A percentile compares a stretch with the other conserved stretches of the same genome.
These are phyloP conservation scores for Prietella phreatophila DNA, from an alignment of 2,113 vertebrate genomes.

Conservation along the genomic window DNA sequence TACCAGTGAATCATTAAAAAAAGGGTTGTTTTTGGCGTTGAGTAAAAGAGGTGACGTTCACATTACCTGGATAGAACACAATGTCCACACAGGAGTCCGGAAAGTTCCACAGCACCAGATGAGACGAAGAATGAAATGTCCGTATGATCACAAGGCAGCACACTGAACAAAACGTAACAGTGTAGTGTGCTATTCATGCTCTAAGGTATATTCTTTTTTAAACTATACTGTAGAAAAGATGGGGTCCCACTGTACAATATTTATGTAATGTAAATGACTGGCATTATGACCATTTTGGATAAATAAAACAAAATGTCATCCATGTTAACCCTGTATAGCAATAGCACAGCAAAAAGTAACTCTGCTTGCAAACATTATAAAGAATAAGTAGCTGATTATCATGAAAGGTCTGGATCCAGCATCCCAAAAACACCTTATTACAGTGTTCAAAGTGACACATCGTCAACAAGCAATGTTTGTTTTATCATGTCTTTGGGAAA, in stretches of 20 bases:
- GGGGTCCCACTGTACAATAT: conserved; percentile 36
- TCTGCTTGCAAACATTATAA: conserved; percentile 8
- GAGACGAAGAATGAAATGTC: conserved; percentile 31
- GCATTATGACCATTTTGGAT: conserved; percentile 13
- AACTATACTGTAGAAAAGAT: conserved; percentile 32
- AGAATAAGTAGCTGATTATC: conserved; percentile 3
- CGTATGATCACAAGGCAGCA: conserved; percentile 29
- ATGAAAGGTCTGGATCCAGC: background rate
- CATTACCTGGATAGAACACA: conserved; percentile 38
- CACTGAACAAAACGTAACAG: conserved; percentile 31
- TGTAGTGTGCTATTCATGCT: conserved; percentile 36
- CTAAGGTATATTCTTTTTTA: conserved; percentile 27
- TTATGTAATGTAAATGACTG: conserved; percentile 30
- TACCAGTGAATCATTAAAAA: conserved; percentile 10
- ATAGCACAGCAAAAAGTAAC: conserved; percentile 26
- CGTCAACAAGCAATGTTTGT: background rate
- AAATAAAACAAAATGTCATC: conserved; percentile 32
- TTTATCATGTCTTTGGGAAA: background rate
- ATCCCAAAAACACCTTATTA: conserved; percentile 22
- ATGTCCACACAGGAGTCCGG: conserved; percentile 31
- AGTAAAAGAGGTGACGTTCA: conserved; percentile 3
- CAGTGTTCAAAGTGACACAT: conserved; percentile 9
- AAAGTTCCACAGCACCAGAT: conserved; percentile 44
- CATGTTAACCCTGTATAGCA: conserved; percentile 46
- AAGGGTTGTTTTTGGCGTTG: conserved; percentile 16